Base-by-base conservation (phyloP, 1,140 invertebrate species). In the Euura lappo region DNA sequence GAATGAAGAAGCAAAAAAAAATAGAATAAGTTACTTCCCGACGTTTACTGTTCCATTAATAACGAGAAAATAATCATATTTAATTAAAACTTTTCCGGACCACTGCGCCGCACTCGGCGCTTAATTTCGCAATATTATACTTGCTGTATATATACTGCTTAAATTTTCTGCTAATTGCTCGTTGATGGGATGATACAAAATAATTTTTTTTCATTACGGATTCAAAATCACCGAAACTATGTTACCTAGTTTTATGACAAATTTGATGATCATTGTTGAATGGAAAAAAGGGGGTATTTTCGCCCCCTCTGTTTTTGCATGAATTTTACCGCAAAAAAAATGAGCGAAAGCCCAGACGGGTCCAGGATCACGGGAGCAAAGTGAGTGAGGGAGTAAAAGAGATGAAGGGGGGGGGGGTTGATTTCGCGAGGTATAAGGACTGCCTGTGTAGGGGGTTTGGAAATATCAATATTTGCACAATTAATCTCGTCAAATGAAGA, bases 381-480 rank as follows among this genome's bases (percentile, higher is more conserved):
- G 51, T 3, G 51, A 11, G 47, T 7, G 47, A 51, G 47, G 47
- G 6, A 51, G 11, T 11, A 11, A 51, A 51, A 6, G 47, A 51
- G 51, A 60, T 8, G 13, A 0, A 6, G 51, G 2, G 51, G 13
- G 51, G 13, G 8, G 51, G 51, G 51, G 13, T 3, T 11, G 51
- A 60, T n/a, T 60, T 60, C 51, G 8, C 51, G 8, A 60, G 51
- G 51, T n/a, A 11, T 60, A 11, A 60, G 10, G 13, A 60, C 13
- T 4, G 51, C 51, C 10, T n/a, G 51, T 8, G 13, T 60, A 51
- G 51, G 51, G 51, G 51, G 51, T 8, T 11, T 60, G 51, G 51
- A 60, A 60, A 60, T 60, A 60, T 60, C 51, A 60, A 60, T 60
- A 60, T 60, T 60, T 60, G 51, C 51, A 60, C 51, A 60, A 60